Conservation (phyloP, 2,888 invertebrate genomes). For the Griposia aprilina region DNA sequence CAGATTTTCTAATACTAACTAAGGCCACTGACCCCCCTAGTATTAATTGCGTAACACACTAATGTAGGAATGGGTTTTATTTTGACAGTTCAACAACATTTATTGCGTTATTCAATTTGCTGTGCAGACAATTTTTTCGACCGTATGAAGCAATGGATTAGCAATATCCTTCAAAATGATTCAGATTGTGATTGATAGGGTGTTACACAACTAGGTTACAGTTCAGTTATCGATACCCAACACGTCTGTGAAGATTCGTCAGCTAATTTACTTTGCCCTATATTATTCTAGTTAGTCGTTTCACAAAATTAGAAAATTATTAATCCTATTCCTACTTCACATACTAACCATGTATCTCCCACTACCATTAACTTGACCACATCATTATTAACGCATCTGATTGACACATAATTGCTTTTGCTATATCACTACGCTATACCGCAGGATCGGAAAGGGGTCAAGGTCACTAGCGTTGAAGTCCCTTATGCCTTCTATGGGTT, state of each 20-base stretch:
- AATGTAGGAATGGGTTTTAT: too few relatives aligned
- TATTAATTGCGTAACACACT: too few relatives aligned
- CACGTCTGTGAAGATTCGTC: background rate
- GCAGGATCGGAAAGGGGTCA: slow-evolving; percentile 48
- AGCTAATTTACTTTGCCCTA: background rate
- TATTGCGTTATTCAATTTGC: too few relatives aligned
- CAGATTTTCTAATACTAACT: background rate
- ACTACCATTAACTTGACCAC: background rate
- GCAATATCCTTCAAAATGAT: too few relatives aligned
- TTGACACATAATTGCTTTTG: slow-evolving; percentile 37
- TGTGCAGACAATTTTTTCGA: too few relatives aligned
- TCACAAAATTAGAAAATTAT: background rate
- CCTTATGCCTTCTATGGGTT: slow-evolving; percentile 26
- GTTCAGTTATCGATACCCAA: background rate
- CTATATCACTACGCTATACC: slow-evolving; percentile 25
- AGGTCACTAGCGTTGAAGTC: slow-evolving; percentile 39
- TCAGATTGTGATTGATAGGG: too few relatives aligned
- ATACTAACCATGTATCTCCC: background rate
- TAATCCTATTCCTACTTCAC: background rate
- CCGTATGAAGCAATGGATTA: too few relatives aligned
- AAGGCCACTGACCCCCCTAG: too few relatives aligned
- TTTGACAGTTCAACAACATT: too few relatives aligned
- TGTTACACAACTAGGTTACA: too few relatives aligned
- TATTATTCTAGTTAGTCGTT: background rate
- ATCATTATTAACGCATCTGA: slow-evolving; percentile 5